Evolutionary conservation across 2,797 vertebrate species (phyloP), one percentile per base, ranked within the genome.

Genomic region (Eleutherodactylus coqui): DNA sequence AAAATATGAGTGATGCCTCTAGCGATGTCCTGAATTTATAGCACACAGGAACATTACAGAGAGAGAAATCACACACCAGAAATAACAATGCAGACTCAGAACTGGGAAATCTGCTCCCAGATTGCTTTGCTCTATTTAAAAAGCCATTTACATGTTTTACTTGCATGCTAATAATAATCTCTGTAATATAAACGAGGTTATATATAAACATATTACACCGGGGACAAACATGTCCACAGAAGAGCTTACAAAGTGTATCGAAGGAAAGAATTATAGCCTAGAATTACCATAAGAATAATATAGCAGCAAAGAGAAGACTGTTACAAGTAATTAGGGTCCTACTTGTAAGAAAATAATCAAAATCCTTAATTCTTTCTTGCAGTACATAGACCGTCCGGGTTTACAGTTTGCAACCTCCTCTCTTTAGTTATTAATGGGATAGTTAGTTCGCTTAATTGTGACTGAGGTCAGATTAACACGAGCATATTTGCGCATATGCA

Each of bases 1-100:
- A 87, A 87, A 81, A 83, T 87, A 69, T 84, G 77, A 87, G 67
- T 80, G 86, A 84, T 67, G 86, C 86, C 86, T 80, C 67, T 34
- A 67, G 86, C 82, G 9, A 67, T 84, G 82, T 80, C 82, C 81
- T 87, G 67, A 77, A 87, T 87, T 87, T 81, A 87, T 84, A 87
- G 76, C 82, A 87, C 82, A 80, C n/a, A 79, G 43, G 43, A 67
- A 75, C 24, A 75, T 80, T 75, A 75, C 75, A 80, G n/a, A 75
- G 82, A 43, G 69, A 73, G 55, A 76, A 78, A 83, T 41, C 34
- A 72, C 80, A 83, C 73, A 87, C 73, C 60, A 78, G 32, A 78
- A 45, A 73, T 67, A 86, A 82, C 58, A 76, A 82, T 82, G 62
- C 72, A 53, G 43, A n/a, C 49, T 82, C 36, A 82, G 8, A 53